A percentile compares a stretch with the other conserved stretches of the same genome.
phyloP scores from a whole-genome alignment of 2,113 vertebrate species.

The Notothenia coriiceps region DNA sequence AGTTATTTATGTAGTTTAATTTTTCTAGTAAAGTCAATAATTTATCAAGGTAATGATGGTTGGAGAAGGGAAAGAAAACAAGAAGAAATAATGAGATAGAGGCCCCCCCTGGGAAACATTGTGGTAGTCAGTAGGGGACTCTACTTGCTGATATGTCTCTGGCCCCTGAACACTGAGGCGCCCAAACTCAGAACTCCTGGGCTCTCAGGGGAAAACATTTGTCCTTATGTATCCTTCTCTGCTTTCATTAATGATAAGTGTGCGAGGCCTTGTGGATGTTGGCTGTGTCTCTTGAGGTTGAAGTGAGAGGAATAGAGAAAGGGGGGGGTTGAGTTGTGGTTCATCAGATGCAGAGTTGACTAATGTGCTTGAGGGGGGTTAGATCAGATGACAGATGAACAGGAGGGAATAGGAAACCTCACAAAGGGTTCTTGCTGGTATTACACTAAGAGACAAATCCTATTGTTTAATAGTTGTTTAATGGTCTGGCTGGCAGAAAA shows the following conservation, averaged over 20 bases:
- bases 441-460: constrained; percentile 16
- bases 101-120: constrained; percentile 46
- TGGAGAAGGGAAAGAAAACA: constrained; percentile 76
- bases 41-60: constrained; percentile 82
- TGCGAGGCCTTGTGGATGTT: constrained; percentile 64
- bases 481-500: constrained; percentile 20
- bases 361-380: constrained; percentile 34
- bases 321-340: constrained; percentile 53
- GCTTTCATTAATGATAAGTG: constrained; percentile 62
- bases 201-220: constrained; percentile 29
- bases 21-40: constrained; percentile 82
- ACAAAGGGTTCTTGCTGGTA: constrained; percentile 35
- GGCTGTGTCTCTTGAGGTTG: constrained; percentile 56
- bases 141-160: constrained; percentile 37
- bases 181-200: constrained; percentile 21
- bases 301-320: constrained; percentile 48
- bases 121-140: constrained; percentile 48
- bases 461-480: constrained; percentile 46
- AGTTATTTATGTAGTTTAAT: constrained; percentile 83
- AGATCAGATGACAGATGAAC: constrained; percentile 50
- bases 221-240: constrained; percentile 49
- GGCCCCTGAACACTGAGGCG: constrained; percentile 43
- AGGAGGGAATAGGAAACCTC: constrained; percentile 19
- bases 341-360: constrained; percentile 47
- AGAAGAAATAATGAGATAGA: constrained; percentile 76